Evolutionary conservation across 2,888 invertebrate species (phyloP).

Genomic region (Lamellibrachia satsuma): DNA sequence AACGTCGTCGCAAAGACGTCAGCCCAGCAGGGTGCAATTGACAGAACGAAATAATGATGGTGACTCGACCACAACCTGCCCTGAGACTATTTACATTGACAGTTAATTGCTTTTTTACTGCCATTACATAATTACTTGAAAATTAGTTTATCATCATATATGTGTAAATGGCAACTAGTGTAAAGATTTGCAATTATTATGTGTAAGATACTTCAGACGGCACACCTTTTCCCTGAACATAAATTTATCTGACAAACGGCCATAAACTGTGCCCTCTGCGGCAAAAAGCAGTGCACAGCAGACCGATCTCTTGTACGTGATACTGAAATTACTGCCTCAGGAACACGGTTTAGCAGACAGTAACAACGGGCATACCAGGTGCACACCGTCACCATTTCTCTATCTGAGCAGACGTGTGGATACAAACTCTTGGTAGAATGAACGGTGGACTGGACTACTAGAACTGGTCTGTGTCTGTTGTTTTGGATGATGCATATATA

Average conservation of each 20-base stretch:
- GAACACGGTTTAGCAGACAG: too few relatives aligned
- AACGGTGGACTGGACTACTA: too few relatives aligned
- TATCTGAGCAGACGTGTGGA: too few relatives aligned
- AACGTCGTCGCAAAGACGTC: background rate
- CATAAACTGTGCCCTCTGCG: background rate
- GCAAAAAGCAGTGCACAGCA: background rate
- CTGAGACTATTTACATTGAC: background rate
- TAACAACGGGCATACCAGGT: too few relatives aligned
- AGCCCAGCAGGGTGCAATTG: too few relatives aligned
- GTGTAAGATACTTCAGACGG: background rate
- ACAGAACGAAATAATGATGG: background rate
- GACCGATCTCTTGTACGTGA: too few relatives aligned
- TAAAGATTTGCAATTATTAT: background rate
- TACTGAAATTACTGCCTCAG: too few relatives aligned
- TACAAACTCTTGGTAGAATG: too few relatives aligned
- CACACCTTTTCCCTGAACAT: background rate
- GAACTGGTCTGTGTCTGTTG: too few relatives aligned
- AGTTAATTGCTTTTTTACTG: background rate
- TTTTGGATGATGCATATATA: too few relatives aligned
- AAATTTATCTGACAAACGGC: background rate
- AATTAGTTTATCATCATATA: too few relatives aligned
- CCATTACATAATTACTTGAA: background rate
- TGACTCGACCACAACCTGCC: background rate
- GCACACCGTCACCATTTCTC: too few relatives aligned
- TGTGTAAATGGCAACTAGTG: background rate